phyloP scores from a whole-genome alignment of 92 coral and sea anemone genomes.

The Galaxea fascicularis region DNA sequence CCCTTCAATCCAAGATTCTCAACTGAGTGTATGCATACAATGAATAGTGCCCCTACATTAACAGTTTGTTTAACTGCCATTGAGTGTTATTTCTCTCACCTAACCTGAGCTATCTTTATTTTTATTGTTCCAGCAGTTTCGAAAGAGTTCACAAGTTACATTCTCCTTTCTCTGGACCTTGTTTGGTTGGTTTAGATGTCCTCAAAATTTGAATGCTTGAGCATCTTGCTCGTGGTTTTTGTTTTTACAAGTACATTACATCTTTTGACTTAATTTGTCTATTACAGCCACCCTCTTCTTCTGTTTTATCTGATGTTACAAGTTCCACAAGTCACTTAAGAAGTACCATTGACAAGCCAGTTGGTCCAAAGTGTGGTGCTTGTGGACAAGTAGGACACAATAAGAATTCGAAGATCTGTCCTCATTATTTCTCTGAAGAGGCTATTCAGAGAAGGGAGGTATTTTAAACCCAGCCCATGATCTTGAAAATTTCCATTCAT shows the following conservation, averaged over 20 bases:
- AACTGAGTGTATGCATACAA: background rate
- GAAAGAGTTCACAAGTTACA: constrained; percentile 29
- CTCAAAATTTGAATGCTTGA: background rate
- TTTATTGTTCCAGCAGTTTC: constrained; percentile 24
- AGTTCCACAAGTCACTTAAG: background rate
- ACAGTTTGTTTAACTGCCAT: background rate
- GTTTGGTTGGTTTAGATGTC: constrained; percentile 13
- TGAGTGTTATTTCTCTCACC: background rate
- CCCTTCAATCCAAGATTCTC: no score
- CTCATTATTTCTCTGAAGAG: constrained; percentile 67
- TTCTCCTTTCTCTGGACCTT: background rate
- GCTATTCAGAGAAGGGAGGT: constrained; percentile 71
- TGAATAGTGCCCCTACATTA: background rate
- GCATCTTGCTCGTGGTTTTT: background rate
- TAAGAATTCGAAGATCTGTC: constrained; percentile 65
- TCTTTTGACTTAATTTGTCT: background rate
- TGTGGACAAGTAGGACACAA: constrained; percentile 73
- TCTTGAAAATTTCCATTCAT: no score
- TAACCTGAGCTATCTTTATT: background rate
- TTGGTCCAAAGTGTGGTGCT: constrained; percentile 72
- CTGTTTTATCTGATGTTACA: background rate
- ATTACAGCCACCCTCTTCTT: background rate
- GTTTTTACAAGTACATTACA: background rate
- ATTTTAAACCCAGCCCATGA: background rate
- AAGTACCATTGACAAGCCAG: constrained; percentile 23